These are phyloP conservation scores for Cerceris rybyensis DNA, from an alignment of 2,888 invertebrate species.

Conservation along the genomic window DNA sequence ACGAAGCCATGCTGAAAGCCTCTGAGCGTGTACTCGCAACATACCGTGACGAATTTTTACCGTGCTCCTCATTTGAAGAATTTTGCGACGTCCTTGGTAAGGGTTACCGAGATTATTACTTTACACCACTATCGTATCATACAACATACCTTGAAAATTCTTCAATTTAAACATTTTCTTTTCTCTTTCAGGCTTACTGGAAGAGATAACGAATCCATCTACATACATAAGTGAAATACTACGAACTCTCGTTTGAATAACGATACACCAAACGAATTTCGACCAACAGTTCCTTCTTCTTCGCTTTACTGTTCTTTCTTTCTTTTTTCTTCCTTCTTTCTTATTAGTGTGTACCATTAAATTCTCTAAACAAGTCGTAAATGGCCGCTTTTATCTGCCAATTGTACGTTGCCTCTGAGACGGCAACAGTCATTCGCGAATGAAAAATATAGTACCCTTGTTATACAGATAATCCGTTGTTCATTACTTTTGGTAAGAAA, in stretches of 20 bases:
- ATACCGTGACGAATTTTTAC: constrained; percentile 94
- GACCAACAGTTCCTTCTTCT: neutral
- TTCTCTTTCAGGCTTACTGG: constrained; percentile 84
- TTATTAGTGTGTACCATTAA: constrained; percentile 2
- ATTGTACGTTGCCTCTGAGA: no score
- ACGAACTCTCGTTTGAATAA: constrained; percentile 78
- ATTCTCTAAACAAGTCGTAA: neutral
- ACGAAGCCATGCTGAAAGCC: constrained; percentile 93
- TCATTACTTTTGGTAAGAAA: constrained; percentile 13
- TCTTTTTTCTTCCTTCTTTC: neutral
- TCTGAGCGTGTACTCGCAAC: constrained; percentile 91
- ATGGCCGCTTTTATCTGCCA: no score
- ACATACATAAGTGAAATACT: constrained; percentile 84
- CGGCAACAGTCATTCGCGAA: no score
- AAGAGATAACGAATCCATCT: constrained; percentile 87
- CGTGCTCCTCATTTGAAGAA: constrained; percentile 94
- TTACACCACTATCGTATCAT: neutral
- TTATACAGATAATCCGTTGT: neutral
- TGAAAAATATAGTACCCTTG: no score
- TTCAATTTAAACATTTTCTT: neutral
- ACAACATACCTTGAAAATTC: neutral
- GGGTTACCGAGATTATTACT: constrained; percentile 56
- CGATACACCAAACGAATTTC: neutral
- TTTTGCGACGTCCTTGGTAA: constrained; percentile 95
- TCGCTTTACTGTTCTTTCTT: neutral